phyloP scores from a whole-genome alignment of 2,888 invertebrate species.

The Notodonta dromedarius region DNA sequence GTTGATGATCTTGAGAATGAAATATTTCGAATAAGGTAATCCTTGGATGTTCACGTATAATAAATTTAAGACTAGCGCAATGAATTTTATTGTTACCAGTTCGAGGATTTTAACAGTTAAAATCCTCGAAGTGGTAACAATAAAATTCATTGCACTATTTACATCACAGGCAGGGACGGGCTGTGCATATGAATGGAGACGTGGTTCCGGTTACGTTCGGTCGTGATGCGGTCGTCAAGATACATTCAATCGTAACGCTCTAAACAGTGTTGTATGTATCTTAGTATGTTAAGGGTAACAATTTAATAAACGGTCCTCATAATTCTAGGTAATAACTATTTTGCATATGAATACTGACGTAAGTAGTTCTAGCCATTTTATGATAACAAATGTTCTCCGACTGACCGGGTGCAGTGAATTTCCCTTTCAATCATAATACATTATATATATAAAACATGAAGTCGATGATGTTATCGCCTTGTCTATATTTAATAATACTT shows the following conservation, averaged over 20 bases:
- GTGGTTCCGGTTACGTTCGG: conserved; percentile 8
- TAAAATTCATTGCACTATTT: conserved; percentile 27
- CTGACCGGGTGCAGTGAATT: background rate
- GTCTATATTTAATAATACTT: background rate
- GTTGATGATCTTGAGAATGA: background rate
- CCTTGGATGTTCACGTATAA: background rate
- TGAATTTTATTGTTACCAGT: background rate
- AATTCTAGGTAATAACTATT: background rate
- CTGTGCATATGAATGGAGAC: conserved; percentile 37
- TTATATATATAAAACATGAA: background rate
- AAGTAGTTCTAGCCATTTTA: background rate
- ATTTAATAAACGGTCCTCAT: background rate
- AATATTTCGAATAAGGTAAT: background rate
- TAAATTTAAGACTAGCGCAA: background rate
- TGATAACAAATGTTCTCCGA: background rate
- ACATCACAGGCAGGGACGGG: conserved; percentile 10
- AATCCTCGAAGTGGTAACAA: conserved; percentile 29
- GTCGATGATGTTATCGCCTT: background rate
- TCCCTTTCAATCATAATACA: background rate
- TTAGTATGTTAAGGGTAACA: background rate
- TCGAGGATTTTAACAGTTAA: background rate
- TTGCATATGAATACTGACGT: background rate
- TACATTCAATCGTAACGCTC: background rate
- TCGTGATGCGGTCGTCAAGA: conserved; percentile 2
- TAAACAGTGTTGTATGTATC: background rate